Evolutionary conservation across 2,797 vertebrate species (phyloP).

Genomic region (Xiphorhynchus erythropygius): DNA sequence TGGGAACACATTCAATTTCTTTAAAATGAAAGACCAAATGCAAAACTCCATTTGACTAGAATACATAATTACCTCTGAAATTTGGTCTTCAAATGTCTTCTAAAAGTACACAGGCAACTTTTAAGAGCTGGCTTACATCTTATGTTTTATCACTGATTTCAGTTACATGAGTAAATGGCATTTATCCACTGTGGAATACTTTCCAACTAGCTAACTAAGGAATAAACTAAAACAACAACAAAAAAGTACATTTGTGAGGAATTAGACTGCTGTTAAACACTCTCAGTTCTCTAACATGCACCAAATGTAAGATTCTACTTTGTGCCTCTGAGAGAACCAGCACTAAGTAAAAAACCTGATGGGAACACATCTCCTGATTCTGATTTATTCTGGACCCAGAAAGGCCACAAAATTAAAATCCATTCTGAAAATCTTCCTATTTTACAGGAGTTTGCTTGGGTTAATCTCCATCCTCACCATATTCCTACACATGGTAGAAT

Average conservation of each 20-base stretch:
- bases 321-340: background rate
- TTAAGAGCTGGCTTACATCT: background rate
- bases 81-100: constrained; percentile 30
- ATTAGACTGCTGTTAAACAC: background rate
- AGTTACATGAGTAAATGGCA: background rate
- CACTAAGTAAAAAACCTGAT: background rate
- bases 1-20: constrained; percentile 36
- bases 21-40: constrained; percentile 51
- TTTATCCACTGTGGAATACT: background rate
- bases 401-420: background rate
- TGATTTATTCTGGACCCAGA: background rate
- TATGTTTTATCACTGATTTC: background rate
- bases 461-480: background rate
- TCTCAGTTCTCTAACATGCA: background rate
- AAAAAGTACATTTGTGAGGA: background rate
- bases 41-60: constrained; percentile 43
- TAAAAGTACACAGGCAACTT: constrained; percentile 34
- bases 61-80: constrained; percentile 38
- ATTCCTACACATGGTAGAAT: background rate
- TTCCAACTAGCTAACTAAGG: background rate
- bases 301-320: background rate
- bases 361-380: background rate
- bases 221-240: background rate
- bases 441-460: background rate
- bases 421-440: background rate